A percentile compares a stretch with the other conserved stretches of the same genome.
These are phyloP conservation scores for Ceyx melanurus DNA, from an alignment of 2,113 vertebrate species.

Conservation along the genomic window DNA sequence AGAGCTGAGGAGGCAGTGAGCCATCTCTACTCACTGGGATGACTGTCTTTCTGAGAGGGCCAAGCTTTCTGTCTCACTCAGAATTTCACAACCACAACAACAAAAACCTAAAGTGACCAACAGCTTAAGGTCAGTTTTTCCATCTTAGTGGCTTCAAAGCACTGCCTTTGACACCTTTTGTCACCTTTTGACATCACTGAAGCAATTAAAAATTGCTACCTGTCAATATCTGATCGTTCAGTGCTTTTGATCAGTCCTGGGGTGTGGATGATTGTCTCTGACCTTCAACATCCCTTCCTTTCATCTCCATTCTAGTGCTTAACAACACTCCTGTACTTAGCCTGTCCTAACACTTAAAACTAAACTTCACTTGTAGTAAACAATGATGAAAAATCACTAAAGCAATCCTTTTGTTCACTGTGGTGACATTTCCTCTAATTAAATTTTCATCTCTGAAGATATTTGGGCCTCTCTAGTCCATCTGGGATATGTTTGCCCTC, in stretches of 20 bases:
- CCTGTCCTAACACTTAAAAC: conserved; percentile 57
- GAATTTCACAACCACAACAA: not conserved
- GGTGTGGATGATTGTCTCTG: not conserved
- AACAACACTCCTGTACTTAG: conserved; percentile 35
- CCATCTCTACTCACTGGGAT: not conserved
- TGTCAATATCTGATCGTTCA: conserved; percentile 14
- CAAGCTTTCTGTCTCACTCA: not conserved
- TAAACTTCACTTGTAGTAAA: not conserved
- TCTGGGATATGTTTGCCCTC: conserved; percentile 72
- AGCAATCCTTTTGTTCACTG: conserved; percentile 66
- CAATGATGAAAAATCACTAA: conserved; percentile 44
- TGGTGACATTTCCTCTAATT: conserved; percentile 73
- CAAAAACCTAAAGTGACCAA: not conserved
- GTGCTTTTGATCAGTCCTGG: conserved; percentile 38
- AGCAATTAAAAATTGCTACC: conserved; percentile 44
- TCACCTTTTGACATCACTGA: not conserved
- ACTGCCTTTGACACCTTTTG: not conserved
- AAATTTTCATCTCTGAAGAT: conserved; percentile 73
- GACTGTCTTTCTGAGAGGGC: not conserved
- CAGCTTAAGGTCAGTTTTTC: not conserved
- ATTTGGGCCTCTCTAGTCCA: conserved; percentile 62
- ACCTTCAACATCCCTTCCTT: conserved; percentile 33
- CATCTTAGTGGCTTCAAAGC: not conserved
- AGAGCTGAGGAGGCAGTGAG: not conserved
- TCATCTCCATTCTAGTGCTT: conserved; percentile 9